phyloP scores from a whole-genome alignment of 2,797 vertebrate species.

The Lithobates pipiens region DNA sequence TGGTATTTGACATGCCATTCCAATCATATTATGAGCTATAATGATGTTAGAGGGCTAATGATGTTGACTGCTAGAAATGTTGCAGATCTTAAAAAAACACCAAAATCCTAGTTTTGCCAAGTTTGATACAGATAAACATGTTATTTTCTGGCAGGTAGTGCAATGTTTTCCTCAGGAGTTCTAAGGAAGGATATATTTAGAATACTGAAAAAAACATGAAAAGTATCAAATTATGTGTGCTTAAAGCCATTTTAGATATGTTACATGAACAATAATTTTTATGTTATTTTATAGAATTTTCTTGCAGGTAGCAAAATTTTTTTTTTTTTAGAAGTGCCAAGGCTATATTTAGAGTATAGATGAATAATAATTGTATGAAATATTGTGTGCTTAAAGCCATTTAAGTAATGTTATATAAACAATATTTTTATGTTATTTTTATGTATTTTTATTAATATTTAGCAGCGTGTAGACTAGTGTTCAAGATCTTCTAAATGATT shows the following conservation, averaged over 20 bases:
- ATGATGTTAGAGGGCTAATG: background rate
- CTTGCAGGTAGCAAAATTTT: slow-evolving; percentile 2
- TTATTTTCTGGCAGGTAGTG: slow-evolving; percentile 18
- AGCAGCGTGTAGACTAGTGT: too few species aligned
- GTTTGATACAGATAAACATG: slow-evolving; percentile 40
- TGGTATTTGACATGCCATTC: background rate
- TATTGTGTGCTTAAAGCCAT: background rate
- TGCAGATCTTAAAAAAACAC: slow-evolving; percentile 5
- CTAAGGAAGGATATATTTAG: slow-evolving; percentile 38
- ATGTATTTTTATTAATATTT: background rate
- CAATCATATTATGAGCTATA: background rate
- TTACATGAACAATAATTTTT: background rate
- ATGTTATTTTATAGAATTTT: background rate
- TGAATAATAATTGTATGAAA: slow-evolving; percentile 11
- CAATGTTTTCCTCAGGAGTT: slow-evolving; percentile 7
- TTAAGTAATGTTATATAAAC: background rate
- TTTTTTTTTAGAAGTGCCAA: background rate
- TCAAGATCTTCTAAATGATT: too few species aligned
- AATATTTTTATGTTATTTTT: background rate
- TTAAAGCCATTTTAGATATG: background rate
- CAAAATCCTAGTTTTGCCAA: slow-evolving; percentile 28
- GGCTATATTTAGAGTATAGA: slow-evolving; percentile 41
- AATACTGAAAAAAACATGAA: slow-evolving; percentile 42
- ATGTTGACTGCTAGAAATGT: background rate
- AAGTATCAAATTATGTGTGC: background rate